A percentile compares a stretch with the other conserved stretches of the same genome.
phyloP scores from a whole-genome alignment of 2,113 vertebrate genomes.

The Crotalus tigris region DNA sequence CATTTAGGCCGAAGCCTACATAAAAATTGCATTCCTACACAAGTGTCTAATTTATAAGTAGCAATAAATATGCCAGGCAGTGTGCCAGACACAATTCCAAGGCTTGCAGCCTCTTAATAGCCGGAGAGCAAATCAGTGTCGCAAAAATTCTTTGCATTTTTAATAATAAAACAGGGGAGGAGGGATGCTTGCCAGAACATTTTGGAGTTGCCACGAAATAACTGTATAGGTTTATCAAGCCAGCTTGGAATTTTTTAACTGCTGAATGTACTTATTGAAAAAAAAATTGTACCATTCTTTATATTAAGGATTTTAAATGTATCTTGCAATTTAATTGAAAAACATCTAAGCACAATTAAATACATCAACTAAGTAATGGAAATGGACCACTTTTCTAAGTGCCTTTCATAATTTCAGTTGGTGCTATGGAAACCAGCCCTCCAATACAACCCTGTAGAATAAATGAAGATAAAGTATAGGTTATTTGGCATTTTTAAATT shows the following conservation, averaged over 20 bases:
- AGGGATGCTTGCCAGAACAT: neutral
- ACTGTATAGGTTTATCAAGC: conserved; percentile 14
- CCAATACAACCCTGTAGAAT: neutral
- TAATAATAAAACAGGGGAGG: conserved; percentile 52
- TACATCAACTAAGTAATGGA: neutral
- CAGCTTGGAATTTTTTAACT: neutral
- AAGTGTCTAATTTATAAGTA: conserved; percentile 69
- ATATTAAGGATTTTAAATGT: neutral
- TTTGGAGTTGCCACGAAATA: neutral
- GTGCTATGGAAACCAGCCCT: neutral
- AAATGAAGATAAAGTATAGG: neutral
- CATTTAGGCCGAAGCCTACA: conserved; percentile 63
- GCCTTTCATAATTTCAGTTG: neutral
- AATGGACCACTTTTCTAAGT: neutral
- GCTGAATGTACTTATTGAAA: neutral
- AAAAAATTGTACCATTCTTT: neutral
- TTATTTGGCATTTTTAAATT: neutral
- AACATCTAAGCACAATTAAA: neutral
- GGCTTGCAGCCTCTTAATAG: conserved; percentile 62
- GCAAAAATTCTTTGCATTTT: conserved; percentile 57
- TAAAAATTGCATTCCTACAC: conserved; percentile 68
- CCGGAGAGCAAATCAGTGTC: conserved; percentile 31
- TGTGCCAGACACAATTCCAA: conserved; percentile 55
- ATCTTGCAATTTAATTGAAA: neutral
- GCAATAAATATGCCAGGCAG: conserved; percentile 66